A percentile compares a stretch with the other conserved stretches of the same genome.
Conservation (phyloP, 2,113 vertebrate genomes). For the Herpetotheres cachinnans region DNA sequence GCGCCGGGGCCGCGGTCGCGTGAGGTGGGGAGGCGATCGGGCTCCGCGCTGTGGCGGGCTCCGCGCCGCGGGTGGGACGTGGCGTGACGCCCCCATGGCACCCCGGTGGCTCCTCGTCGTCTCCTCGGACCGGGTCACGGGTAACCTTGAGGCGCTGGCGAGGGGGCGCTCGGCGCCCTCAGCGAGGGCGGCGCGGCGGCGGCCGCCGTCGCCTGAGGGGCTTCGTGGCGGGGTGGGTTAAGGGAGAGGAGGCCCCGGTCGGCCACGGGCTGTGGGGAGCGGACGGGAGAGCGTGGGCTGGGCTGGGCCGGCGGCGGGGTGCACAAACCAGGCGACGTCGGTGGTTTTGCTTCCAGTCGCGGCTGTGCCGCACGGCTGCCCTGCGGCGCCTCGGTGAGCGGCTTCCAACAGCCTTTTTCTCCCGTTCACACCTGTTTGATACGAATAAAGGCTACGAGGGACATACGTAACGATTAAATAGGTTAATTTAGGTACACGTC, state of each 20-base stretch:
- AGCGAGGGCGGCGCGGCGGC: background rate
- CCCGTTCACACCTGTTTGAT: fast-evolving
- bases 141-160: background rate
- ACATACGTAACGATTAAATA: too few relatives aligned
- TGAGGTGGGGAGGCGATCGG: fast-evolving
- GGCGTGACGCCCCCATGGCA: fast-evolving
- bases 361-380: too few relatives aligned
- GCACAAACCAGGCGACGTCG: fast-evolving
- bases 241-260: background rate
- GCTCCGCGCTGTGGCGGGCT: fast-evolving
- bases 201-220: background rate
- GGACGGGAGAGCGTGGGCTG: too few relatives aligned
- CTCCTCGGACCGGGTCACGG: background rate
- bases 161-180: background rate
- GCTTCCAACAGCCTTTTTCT: background rate
- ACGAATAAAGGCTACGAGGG: background rate
- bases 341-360: background rate
- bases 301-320: background rate
- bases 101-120: too few relatives aligned
- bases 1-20: background rate
- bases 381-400: background rate
- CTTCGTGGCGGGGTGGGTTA: background rate
- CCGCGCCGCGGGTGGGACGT: fast-evolving
- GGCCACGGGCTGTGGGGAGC: background rate
- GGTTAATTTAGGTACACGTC: background rate